phyloP scores from a whole-genome alignment of 2,888 invertebrate genomes.

The Drosophila falleni region DNA sequence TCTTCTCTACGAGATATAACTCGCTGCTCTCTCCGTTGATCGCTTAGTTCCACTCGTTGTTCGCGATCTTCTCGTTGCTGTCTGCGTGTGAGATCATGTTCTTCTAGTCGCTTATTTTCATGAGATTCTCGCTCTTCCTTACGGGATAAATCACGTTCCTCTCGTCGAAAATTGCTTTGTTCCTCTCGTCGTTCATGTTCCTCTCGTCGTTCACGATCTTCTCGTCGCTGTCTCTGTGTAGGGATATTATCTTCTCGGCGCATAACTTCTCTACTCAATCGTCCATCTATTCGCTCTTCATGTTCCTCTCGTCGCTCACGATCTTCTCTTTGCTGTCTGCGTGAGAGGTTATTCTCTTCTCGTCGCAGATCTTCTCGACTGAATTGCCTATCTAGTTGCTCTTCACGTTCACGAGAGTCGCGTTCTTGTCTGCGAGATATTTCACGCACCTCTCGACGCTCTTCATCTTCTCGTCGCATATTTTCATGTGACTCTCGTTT shows the following conservation, averaged over 20 bases:
- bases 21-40: background rate
- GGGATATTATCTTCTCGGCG: background rate
- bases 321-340: background rate
- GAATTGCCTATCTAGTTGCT: background rate
- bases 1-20: background rate
- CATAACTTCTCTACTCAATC: background rate
- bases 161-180: background rate
- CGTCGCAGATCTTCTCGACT: background rate
- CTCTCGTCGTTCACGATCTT: background rate
- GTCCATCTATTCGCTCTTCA: background rate
- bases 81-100: background rate
- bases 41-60: background rate
- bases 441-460: background rate
- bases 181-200: background rate
- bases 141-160: background rate
- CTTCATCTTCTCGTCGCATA: background rate
- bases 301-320: background rate
- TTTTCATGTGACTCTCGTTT: background rate
- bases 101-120: background rate
- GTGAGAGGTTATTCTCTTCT: background rate
- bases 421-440: constrained; percentile 13
- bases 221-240: background rate
- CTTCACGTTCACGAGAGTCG: background rate
- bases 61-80: background rate
- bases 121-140: constrained; percentile 12